Evolutionary conservation across 2,888 invertebrate genomes (phyloP), one percentile per base, ranked within the genome.

Genomic region (Erebia aethiops): DNA sequence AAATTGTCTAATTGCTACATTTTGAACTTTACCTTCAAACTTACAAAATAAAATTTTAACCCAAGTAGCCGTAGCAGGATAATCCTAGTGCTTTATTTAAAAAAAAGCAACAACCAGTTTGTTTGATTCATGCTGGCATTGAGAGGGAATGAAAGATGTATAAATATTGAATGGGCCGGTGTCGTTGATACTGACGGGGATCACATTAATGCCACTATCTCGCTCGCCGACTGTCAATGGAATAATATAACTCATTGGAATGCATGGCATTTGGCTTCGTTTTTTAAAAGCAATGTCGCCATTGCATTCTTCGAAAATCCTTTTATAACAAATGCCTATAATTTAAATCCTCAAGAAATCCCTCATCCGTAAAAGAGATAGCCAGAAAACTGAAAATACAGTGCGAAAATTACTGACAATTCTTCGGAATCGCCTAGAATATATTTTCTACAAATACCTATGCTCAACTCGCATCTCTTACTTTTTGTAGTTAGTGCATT

Each of bases 81-180:
- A 18, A 54, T 46, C 61, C 58, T 65, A 66, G 35, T 60, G 61
- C 51, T 56, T 41, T 63, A 63, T 64, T 51, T 43, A n/a, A n/a
- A 11, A 67, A 72, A 70, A 72, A 63, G 64, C 67, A 13, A 58
- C 18, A 69, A 66, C 64, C 65, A 21, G 70, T 67, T 72, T n/a
- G 1, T 62, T 49, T 52, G 67, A 70, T 73, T 73, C 71, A 73
- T 69, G 68, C 62, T 61, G 71, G 66, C 71, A 73, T 73, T 69
- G 62, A 73, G 69, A 69, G 51, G 57, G 62, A 68, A 73, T 73
- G 73, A 66, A 73, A 52, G 63, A 60, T 67, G 56, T 61, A 66
- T 69, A 68, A 65, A 69, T 72, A 69, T 71, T 73, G 71, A 73
- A 71, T 69, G 49, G 49, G 21, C n/a, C 67, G 57, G 67, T 67